Evolutionary conservation across 2,113 vertebrate species (phyloP).

Genomic region (Centropus bengalensis): DNA sequence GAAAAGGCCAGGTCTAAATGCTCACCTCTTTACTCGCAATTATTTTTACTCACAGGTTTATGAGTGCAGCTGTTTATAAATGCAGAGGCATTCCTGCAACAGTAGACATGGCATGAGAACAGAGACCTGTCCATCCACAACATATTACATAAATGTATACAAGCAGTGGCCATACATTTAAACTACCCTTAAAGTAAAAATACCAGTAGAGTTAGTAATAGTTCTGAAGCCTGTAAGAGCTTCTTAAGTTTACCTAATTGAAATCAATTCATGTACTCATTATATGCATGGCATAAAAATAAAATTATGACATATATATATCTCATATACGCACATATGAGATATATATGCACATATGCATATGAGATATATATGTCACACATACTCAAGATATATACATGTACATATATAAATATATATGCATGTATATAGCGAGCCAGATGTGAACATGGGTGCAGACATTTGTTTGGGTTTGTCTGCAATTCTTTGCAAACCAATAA

Average conservation of each 20-base stretch:
- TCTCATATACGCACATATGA: no score
- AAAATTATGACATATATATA: neutral
- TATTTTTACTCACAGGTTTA: slow-evolving; percentile 37
- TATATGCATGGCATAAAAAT: slow-evolving; percentile 5
- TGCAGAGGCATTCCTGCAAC: slow-evolving; percentile 32
- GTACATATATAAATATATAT: neutral
- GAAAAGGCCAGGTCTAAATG: slow-evolving; percentile 48
- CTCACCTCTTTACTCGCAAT: slow-evolving; percentile 33
- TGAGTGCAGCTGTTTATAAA: slow-evolving; percentile 47
- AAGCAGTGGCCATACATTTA: slow-evolving; percentile 26
- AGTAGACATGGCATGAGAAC: slow-evolving; percentile 59
- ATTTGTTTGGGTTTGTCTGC: neutral
- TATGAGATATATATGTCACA: no score
- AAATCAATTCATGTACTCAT: neutral
- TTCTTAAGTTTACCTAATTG: slow-evolving; percentile 34
- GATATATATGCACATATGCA: no score
- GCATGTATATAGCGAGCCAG: neutral
- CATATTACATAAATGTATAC: neutral
- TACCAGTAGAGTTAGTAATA: slow-evolving; percentile 46
- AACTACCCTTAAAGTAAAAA: slow-evolving; percentile 40
- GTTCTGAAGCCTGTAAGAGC: neutral
- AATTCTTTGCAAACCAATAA: slow-evolving; percentile 17
- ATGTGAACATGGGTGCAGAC: neutral
- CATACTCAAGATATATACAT: neutral
- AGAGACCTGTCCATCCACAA: slow-evolving; percentile 30